Evolutionary conservation across 1,140 invertebrate genomes (phyloP).

Genomic region (Drosophila serrata): DNA sequence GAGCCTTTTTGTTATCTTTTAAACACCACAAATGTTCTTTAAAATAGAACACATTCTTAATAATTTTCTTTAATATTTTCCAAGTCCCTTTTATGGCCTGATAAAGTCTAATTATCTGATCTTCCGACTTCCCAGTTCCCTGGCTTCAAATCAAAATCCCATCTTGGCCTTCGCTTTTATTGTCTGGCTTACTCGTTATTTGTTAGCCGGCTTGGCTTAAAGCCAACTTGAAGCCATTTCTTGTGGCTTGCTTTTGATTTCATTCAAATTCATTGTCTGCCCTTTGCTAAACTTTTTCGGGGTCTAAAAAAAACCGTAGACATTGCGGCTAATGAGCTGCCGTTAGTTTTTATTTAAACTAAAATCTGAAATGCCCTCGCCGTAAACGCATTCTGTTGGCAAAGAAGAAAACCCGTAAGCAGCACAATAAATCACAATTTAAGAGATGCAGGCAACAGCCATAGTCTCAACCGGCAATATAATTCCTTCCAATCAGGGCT

Average conservation of each 20-base stretch:
- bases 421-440: conserved; percentile 78
- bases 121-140: not conserved
- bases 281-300: conserved; percentile 39
- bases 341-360: conserved; percentile 64
- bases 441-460: conserved; percentile 37
- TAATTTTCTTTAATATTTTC: not conserved
- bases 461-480: conserved; percentile 57
- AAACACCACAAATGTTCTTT: not conserved
- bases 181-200: conserved; percentile 16
- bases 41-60: too few species aligned
- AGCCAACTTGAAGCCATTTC: conserved; percentile 23
- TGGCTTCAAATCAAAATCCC: conserved; percentile 47
- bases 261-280: conserved; percentile 54
- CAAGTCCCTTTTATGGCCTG: too few species aligned
- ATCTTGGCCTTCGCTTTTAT: conserved; percentile 45
- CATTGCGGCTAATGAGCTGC: conserved; percentile 73
- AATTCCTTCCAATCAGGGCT: conserved; percentile 77
- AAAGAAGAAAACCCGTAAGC: conserved; percentile 41
- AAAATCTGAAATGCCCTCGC: conserved; percentile 25
- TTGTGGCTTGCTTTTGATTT: conserved; percentile 59
- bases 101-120: conserved; percentile 8
- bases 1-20: not conserved
- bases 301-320: conserved; percentile 3
- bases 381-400: conserved; percentile 52
- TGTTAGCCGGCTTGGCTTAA: conserved; percentile 8